These are phyloP conservation scores for Silurus meridionalis DNA, from an alignment of 2,113 vertebrate species.

Conservation along the genomic window DNA sequence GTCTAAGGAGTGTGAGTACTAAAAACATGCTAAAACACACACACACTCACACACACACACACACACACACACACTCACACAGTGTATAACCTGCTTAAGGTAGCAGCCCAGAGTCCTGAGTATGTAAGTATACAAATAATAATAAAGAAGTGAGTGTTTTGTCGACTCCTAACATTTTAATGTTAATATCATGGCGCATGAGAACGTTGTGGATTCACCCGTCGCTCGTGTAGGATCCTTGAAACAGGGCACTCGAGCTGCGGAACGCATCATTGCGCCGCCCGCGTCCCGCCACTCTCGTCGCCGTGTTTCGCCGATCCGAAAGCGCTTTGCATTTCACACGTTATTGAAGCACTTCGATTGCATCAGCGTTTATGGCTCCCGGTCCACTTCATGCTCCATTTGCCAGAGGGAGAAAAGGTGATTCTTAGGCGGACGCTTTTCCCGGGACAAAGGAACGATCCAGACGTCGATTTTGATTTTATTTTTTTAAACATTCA, in stretches of 20 bases:
- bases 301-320: constrained; percentile 42
- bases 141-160: constrained; percentile 8
- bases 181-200: constrained; percentile 11
- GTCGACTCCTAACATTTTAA: background rate
- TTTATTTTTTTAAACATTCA: constrained; percentile 43
- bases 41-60: background rate
- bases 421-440: constrained; percentile 47
- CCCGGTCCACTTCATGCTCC: constrained; percentile 62
- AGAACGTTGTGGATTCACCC: constrained; percentile 1
- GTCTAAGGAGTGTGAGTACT: constrained; percentile 97
- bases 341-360: constrained; percentile 67
- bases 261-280: constrained; percentile 40
- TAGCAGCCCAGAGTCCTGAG: background rate
- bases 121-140: background rate
- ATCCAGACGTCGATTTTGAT: constrained; percentile 49
- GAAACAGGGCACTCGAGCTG: constrained; percentile 32
- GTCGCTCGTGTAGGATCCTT: constrained; percentile 5
- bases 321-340: constrained; percentile 67
- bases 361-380: constrained; percentile 68
- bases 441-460: constrained; percentile 56
- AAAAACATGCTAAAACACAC: background rate
- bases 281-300: background rate
- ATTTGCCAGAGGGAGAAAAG: constrained; percentile 56
- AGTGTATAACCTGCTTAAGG: background rate
- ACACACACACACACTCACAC: background rate